Base-by-base conservation (phyloP, 2,888 invertebrate species). In the Eutolmus rufibarbis region DNA sequence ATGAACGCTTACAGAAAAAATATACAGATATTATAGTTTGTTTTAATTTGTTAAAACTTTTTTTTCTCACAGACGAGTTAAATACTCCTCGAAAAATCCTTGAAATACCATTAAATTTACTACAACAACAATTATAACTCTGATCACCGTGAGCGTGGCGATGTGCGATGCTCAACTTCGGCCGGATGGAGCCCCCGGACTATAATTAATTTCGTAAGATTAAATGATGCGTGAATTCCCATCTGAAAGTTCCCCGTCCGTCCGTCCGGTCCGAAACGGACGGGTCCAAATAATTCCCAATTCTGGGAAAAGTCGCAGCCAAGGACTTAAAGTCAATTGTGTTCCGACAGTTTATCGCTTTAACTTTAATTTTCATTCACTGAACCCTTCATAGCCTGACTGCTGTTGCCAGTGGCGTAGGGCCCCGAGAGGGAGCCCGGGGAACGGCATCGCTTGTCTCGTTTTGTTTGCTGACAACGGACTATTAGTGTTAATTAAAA, bases 401-500 rank as follows among this genome's bases (percentile, higher is more conserved):
- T 19, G n/a, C n/a, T 57, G 66, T 3, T 66, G 66, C 23, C 9
- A 4, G 23, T 1, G 66, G 28, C 66, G 23, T 2, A 23, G 19
- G 14, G 23, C 28, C 23, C 66, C 66, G 23, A 28, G 16, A 16
- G n/a, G 19, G 51, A 51, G 19, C 37, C 23, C n/a, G 66, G 16
- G 31, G 40, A 19, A 66, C 23, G 28, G 51, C 14, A 23, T 12
- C 51, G 37, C 74, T 74, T 57, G 82, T 82, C 57, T 57, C 34
- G 57, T 82, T 82, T 51, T 84, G 84, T 84, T 84, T 84, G 74
- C 84, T 84, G 74, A 86, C 78, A 78, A 86, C 56, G 56, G 56
- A 40, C 77, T 77, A 86, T 86, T 86, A 86, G 78, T 12, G 86
- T 86, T 86, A 86, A 86, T 86, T 86, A 86, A 86, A 86, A 86